phyloP scores from a whole-genome alignment of 2,113 vertebrate genomes.

The Gymnarchus niloticus region DNA sequence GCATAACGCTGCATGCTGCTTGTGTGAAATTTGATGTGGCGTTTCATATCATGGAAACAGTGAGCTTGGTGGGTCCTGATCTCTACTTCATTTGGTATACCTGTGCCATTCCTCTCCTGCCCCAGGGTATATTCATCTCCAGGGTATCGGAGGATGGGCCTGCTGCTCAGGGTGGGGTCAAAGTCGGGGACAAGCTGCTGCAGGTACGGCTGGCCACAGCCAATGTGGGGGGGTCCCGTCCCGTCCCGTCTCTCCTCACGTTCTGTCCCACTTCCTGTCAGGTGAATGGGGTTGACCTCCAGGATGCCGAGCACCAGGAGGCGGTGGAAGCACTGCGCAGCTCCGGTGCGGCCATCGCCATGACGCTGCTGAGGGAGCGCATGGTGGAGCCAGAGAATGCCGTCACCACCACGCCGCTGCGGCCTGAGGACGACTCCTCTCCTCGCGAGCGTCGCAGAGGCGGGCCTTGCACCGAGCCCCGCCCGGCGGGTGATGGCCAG shows the following conservation, averaged over 20 bases:
- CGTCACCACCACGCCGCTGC: constrained; percentile 80
- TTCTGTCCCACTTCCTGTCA: constrained; percentile 36
- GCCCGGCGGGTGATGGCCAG: constrained; percentile 44
- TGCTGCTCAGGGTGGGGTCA: constrained; percentile 50
- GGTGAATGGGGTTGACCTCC: constrained; percentile 84
- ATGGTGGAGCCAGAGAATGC: constrained; percentile 98
- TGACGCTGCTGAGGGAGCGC: constrained; percentile 82
- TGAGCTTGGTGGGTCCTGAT: too few species aligned
- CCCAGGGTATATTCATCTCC: constrained; percentile 93
- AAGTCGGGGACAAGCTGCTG: constrained; percentile 92
- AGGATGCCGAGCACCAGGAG: constrained; percentile 81
- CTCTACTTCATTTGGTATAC: too few species aligned
- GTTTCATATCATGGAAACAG: neutral
- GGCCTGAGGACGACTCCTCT: constrained; percentile 88
- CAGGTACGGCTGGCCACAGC: constrained; percentile 71
- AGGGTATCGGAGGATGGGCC: constrained; percentile 95
- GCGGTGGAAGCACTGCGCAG: constrained; percentile 88
- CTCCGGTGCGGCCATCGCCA: constrained; percentile 74
- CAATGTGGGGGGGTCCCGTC: too few species aligned
- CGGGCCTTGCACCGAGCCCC: constrained; percentile 57
- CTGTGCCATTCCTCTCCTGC: neutral
- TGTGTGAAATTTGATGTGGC: neutral
- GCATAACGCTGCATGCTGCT: neutral
- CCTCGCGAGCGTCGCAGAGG: constrained; percentile 75
- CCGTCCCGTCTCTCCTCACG: neutral